phyloP scores from a whole-genome alignment of 2,888 invertebrate species.

The Hipparchia sbordonii region DNA sequence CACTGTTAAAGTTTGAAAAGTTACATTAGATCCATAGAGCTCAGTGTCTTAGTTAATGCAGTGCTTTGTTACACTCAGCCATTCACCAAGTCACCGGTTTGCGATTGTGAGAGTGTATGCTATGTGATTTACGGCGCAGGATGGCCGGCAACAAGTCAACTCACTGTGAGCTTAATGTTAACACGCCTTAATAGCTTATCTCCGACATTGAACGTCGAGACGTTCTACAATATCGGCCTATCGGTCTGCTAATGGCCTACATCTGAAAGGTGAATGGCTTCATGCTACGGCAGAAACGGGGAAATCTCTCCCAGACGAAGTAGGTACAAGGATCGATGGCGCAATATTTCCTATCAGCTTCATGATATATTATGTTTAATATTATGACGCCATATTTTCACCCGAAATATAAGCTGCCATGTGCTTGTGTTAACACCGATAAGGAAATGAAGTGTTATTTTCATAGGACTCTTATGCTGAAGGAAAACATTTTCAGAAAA shows the following conservation, averaged over 20 bases:
- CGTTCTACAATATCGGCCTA: constrained; percentile 72
- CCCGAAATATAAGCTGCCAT: constrained; percentile 6
- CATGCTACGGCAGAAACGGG: constrained; percentile 60
- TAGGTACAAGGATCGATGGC: constrained; percentile 52
- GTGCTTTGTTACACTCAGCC: no score
- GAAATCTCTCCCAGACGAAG: constrained; percentile 36
- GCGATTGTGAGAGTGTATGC: no score
- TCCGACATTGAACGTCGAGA: constrained; percentile 54
- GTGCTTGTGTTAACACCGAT: constrained; percentile 18
- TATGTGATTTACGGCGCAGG: no score
- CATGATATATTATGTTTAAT: constrained; percentile 32
- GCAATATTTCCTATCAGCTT: constrained; percentile 31
- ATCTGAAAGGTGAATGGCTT: constrained; percentile 77
- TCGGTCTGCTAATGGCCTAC: constrained; percentile 76
- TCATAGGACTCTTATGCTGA: neutral
- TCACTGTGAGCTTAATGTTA: no score
- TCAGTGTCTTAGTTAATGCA: no score
- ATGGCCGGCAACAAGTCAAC: no score
- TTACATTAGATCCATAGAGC: no score
- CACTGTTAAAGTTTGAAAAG: no score
- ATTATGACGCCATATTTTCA: constrained; percentile 20
- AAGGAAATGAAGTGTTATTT: constrained; percentile 7
- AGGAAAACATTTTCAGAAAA: neutral
- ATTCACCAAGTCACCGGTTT: no score
- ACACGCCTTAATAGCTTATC: constrained; percentile 57